Percentiles rank a stretch among this genome's conserved stretches.
phyloP scores from a whole-genome alignment of 2,113 vertebrate genomes.

The Cynoglossus semilaevis region DNA sequence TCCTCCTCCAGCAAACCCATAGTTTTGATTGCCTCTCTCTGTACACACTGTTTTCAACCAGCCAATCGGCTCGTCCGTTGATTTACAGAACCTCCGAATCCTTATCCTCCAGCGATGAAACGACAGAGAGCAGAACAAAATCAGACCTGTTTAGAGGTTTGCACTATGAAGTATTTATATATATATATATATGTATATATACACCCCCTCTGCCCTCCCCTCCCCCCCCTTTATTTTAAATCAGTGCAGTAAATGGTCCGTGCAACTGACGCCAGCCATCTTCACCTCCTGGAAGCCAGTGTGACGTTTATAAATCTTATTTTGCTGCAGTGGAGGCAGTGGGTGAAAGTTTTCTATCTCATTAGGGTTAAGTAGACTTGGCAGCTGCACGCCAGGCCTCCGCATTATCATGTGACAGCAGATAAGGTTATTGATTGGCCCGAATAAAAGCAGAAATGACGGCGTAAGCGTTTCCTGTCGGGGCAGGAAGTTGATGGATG shows the following conservation, averaged over 20 bases:
- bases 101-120: slow-evolving; percentile 38
- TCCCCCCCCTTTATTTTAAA: slow-evolving; percentile 5
- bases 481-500: slow-evolving; percentile 55
- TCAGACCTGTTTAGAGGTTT: slow-evolving; percentile 43
- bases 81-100: slow-evolving; percentile 34
- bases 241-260: slow-evolving; percentile 27
- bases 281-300: not conserved
- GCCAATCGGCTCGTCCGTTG: slow-evolving; percentile 39
- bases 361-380: slow-evolving; percentile 35
- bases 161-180: slow-evolving; percentile 41
- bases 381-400: slow-evolving; percentile 8
- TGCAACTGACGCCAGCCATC: slow-evolving; percentile 11
- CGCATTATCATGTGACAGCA: slow-evolving; percentile 31
- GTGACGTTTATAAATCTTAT: slow-evolving; percentile 16
- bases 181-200: slow-evolving; percentile 15
- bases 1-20: not conserved
- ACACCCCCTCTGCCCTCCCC: not conserved
- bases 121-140: slow-evolving; percentile 46
- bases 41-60: slow-evolving; percentile 36
- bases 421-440: slow-evolving; percentile 40
- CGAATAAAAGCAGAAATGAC: slow-evolving; percentile 23
- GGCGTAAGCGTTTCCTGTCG: slow-evolving; percentile 38
- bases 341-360: slow-evolving; percentile 29
- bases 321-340: slow-evolving; percentile 12
- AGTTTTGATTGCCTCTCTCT: slow-evolving; percentile 31